phyloP scores from a whole-genome alignment of 2,797 vertebrate genomes.

The Chaetophractus vellerosus region DNA sequence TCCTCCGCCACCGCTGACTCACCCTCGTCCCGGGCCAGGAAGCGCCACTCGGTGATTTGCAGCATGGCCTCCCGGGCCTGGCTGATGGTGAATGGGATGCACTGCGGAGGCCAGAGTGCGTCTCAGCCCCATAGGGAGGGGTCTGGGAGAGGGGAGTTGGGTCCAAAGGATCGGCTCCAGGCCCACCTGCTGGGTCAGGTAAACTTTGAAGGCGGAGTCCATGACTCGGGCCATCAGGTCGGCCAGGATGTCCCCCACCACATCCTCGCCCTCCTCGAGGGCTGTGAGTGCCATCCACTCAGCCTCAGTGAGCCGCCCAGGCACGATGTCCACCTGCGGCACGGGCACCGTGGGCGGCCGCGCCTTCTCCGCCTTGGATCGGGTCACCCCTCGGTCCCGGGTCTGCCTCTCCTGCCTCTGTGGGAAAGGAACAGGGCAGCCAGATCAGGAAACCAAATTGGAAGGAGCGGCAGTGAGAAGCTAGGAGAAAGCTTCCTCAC shows the following conservation, averaged over 20 bases:
- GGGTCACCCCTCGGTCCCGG: constrained; percentile 82
- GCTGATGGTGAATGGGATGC: constrained; percentile 88
- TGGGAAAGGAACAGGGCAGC: not conserved
- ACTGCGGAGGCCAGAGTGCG: constrained; percentile 82
- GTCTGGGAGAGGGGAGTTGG: not conserved
- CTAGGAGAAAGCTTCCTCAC: not conserved
- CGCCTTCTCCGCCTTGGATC: constrained; percentile 86
- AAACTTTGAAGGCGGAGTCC: constrained; percentile 86
- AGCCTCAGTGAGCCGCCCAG: constrained; percentile 84
- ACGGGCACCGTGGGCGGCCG: not conserved
- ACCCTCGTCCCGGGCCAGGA: constrained; percentile 90
- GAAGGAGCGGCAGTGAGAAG: not conserved
- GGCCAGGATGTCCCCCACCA: constrained; percentile 88
- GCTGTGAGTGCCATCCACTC: constrained; percentile 89
- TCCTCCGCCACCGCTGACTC: constrained; percentile 86
- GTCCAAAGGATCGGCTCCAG: not conserved
- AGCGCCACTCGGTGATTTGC: constrained; percentile 88
- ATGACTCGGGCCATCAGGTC: constrained; percentile 89
- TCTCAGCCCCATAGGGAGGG: not conserved
- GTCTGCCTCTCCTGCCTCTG: constrained; percentile 84
- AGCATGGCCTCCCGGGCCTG: constrained; percentile 90
- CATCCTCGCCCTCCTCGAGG: constrained; percentile 89
- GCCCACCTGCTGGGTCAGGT: constrained; percentile 91
- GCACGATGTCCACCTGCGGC: constrained; percentile 84
- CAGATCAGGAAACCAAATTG: not conserved